Percentiles rank a stretch among this genome's conserved stretches.
Evolutionary conservation across 2,888 invertebrate species (phyloP).

Genomic region (Campoletis raptor): DNA sequence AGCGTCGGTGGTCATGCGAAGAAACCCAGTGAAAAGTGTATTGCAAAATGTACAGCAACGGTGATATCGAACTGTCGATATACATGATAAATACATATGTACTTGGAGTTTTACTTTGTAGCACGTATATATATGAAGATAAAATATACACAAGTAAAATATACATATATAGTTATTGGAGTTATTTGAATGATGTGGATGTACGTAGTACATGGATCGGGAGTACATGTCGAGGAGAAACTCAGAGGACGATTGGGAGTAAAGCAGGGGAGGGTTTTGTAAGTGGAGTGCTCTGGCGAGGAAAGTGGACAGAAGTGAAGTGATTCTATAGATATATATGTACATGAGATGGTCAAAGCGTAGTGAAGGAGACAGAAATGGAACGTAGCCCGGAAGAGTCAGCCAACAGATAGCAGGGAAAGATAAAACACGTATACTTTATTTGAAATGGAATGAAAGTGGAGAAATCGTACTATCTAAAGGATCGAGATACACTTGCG

Average conservation of each 20-base stretch:
- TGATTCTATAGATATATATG: conserved; percentile 29
- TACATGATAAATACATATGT: conserved; percentile 60
- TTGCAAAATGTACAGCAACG: conserved; percentile 57
- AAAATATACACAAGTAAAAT: conserved; percentile 7
- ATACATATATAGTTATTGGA: conserved; percentile 12
- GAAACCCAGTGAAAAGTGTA: conserved; percentile 60
- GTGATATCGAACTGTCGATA: conserved; percentile 1
- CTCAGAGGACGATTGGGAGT: conserved; percentile 72
- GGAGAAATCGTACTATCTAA: conserved; percentile 43
- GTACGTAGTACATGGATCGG: conserved; percentile 39
- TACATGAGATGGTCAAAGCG: conserved; percentile 67
- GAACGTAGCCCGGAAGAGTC: conserved; percentile 45
- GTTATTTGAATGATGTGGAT: conserved; percentile 12
- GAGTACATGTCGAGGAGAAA: conserved; percentile 59
- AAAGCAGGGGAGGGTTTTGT: conserved; percentile 69
- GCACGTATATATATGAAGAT: background rate
- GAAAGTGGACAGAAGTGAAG: conserved; percentile 72
- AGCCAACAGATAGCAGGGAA: conserved; percentile 54
- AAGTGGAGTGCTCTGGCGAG: conserved; percentile 72
- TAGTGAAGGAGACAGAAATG: conserved; percentile 63
- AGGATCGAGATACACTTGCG: conserved; percentile 41
- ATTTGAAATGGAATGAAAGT: conserved; percentile 59
- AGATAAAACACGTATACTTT: conserved; percentile 66
- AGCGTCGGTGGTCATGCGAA: conserved; percentile 10
- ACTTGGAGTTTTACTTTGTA: conserved; percentile 12